Conservation (phyloP, 2,113 vertebrate genomes). For the Hippolais icterina region DNA sequence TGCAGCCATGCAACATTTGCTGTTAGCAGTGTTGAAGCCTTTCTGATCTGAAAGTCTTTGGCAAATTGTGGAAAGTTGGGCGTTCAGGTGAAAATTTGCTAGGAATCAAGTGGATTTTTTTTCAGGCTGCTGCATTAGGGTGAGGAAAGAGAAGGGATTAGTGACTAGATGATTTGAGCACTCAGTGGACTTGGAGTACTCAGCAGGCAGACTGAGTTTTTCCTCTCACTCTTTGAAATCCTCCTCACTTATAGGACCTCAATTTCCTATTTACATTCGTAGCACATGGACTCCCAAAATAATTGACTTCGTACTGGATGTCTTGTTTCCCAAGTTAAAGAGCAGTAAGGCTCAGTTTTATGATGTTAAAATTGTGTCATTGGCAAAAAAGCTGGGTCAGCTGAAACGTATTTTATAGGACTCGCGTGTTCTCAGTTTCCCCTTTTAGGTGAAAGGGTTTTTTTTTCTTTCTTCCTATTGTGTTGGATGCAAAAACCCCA, state of each 20-base stretch:
- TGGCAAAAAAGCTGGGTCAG: neutral
- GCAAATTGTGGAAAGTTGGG: neutral
- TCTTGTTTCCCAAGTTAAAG: neutral
- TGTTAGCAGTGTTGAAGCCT: neutral
- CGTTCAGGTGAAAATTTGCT: neutral
- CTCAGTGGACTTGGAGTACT: neutral
- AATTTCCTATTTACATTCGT: neutral
- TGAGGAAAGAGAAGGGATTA: neutral
- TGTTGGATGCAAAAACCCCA: neutral
- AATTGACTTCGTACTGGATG: neutral
- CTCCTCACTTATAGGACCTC: neutral
- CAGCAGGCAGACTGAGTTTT: neutral
- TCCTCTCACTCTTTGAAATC: neutral
- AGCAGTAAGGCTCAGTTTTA: neutral
- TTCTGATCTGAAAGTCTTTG: neutral
- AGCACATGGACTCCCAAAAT: neutral
- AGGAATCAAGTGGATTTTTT: neutral
- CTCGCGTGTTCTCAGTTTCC: neutral
- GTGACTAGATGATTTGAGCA: neutral
- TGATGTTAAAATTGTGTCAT: neutral
- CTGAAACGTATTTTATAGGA: neutral
- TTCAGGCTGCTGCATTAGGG: neutral
- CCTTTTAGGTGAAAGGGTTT: neutral
- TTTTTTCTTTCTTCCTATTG: neutral
- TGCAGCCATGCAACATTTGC: neutral